Conservation (phyloP, 1,140 invertebrate species). For the Octopus sinensis region DNA sequence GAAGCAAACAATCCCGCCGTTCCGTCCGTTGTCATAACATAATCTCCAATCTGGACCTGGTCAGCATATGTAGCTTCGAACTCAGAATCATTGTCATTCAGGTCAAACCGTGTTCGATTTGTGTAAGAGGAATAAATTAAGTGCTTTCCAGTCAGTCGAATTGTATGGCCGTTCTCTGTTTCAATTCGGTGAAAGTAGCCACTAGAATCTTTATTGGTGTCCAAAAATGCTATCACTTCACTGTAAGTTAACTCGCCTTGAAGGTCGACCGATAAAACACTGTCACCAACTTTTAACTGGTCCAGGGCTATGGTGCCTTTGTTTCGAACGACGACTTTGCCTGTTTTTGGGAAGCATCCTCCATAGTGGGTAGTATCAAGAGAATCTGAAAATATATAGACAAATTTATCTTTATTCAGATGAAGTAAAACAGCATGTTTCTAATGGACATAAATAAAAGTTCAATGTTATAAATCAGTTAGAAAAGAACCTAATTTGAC, state of each 20-base stretch:
- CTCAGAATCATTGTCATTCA: background rate
- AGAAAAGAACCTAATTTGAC: too few species aligned
- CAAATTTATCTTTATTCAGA: background rate
- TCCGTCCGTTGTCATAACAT: conserved; percentile 35
- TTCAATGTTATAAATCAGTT: too few species aligned
- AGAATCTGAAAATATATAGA: conserved; percentile 73
- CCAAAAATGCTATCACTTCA: conserved; percentile 85
- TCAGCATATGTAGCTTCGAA: conserved; percentile 48
- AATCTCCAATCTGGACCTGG: conserved; percentile 54
- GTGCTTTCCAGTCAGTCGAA: conserved; percentile 83
- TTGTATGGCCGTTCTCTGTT: conserved; percentile 66
- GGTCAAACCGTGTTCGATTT: conserved; percentile 13
- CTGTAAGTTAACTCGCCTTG: conserved; percentile 72
- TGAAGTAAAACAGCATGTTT: too few species aligned
- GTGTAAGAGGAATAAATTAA: conserved; percentile 62
- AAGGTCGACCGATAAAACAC: conserved; percentile 72
- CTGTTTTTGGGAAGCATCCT: conserved; percentile 73
- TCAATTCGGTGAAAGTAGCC: conserved; percentile 71
- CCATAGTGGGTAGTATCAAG: conserved; percentile 77
- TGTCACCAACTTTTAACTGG: conserved; percentile 74
- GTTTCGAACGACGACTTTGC: conserved; percentile 63
- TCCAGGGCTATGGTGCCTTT: conserved; percentile 61
- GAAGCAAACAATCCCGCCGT: conserved; percentile 53
- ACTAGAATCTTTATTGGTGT: conserved; percentile 68
- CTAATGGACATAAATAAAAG: too few species aligned